Evolutionary conservation across 2,888 invertebrate species (phyloP).

Genomic region (Eupithecia pulchellata): DNA sequence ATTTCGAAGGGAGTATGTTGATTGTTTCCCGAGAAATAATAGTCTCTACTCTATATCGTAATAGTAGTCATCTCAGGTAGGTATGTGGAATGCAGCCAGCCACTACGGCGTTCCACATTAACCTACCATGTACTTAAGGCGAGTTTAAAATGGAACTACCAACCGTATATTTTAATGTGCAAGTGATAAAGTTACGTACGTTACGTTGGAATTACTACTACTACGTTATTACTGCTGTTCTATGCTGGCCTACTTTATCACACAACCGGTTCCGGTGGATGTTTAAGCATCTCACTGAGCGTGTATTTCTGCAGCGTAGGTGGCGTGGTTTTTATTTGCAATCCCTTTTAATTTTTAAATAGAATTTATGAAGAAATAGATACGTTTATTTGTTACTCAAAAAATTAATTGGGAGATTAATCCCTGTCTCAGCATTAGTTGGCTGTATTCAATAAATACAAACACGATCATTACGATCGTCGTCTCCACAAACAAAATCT

Average conservation of each 20-base stretch:
- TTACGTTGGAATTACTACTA: slow-evolving; percentile 22
- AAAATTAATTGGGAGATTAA: too few species aligned
- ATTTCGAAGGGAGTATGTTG: too few species aligned
- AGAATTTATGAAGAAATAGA: background rate
- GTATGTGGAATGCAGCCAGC: too few species aligned
- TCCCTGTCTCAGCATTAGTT: too few species aligned
- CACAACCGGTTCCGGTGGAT: background rate
- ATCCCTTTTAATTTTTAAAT: background rate
- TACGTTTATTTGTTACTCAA: too few species aligned
- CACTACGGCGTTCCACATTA: background rate
- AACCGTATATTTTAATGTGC: slow-evolving; percentile 21
- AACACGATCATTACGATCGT: background rate
- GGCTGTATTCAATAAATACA: background rate
- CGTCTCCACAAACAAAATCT: slow-evolving; percentile 2
- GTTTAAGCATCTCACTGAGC: background rate
- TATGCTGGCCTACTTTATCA: slow-evolving; percentile 24
- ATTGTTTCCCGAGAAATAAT: too few species aligned
- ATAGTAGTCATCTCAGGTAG: background rate
- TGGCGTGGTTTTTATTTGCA: background rate
- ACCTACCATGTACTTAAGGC: slow-evolving; percentile 9
- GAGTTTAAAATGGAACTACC: slow-evolving; percentile 16
- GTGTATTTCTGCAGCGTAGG: background rate
- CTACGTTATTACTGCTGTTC: slow-evolving; percentile 14
- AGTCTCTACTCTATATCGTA: background rate
- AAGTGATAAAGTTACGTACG: slow-evolving; percentile 30